Conservation (phyloP, 1,140 invertebrate species). For the Macrobrachium nipponense region DNA sequence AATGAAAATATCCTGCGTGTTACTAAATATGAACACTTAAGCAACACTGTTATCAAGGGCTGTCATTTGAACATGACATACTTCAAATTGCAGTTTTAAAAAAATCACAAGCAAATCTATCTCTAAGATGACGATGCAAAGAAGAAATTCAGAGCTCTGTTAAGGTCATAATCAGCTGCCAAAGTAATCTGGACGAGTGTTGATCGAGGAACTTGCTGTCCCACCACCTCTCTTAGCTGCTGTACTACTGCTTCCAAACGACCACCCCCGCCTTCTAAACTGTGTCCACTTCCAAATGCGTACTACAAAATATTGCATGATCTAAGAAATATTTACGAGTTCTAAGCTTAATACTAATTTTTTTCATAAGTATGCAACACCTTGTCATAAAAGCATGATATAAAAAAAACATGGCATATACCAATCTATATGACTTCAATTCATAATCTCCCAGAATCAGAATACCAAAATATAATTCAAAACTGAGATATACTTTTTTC, state of each 20-base stretch:
- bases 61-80: too few relatives aligned
- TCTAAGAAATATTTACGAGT: not conserved
- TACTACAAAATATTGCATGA: slow-evolving; percentile 6
- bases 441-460: too few relatives aligned
- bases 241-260: slow-evolving; percentile 71
- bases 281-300: slow-evolving; percentile 4
- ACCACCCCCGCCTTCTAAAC: slow-evolving; percentile 9
- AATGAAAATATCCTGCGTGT: too few relatives aligned
- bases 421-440: too few relatives aligned
- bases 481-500: too few relatives aligned
- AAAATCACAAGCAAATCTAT: too few relatives aligned
- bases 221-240: slow-evolving; percentile 72
- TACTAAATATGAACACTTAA: too few relatives aligned
- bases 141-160: slow-evolving; percentile 74
- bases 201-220: slow-evolving; percentile 70
- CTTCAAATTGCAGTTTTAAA: too few relatives aligned
- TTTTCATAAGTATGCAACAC: not conserved
- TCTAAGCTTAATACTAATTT: not conserved
- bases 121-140: slow-evolving; percentile 47
- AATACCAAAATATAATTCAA: too few relatives aligned
- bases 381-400: not conserved
- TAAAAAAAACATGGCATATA: not conserved
- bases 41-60: too few relatives aligned
- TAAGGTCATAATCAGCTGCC: slow-evolving; percentile 75
- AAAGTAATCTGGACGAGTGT: slow-evolving; percentile 71